Evolutionary conservation across 2,113 vertebrate genomes (phyloP).

Genomic region (Anoplopoma fimbria): DNA sequence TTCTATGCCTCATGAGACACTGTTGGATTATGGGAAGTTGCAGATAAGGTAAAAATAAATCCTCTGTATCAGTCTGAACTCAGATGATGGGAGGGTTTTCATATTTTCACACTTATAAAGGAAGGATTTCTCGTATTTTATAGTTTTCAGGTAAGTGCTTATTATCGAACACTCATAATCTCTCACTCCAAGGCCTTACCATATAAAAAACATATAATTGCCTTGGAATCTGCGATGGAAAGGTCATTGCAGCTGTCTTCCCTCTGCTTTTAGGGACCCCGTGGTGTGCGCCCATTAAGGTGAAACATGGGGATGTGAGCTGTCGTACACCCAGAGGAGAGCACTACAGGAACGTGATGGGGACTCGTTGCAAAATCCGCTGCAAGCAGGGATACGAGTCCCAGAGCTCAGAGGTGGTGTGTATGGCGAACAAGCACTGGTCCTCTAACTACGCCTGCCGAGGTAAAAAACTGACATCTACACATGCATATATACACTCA

Average conservation of each 20-base stretch:
- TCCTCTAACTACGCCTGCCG: slow-evolving; percentile 94
- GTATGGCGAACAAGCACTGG: slow-evolving; percentile 94
- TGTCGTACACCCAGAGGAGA: slow-evolving; percentile 91
- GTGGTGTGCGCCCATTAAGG: slow-evolving; percentile 95
- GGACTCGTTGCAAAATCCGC: slow-evolving; percentile 92
- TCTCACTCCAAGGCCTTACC: neutral
- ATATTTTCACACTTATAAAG: slow-evolving; percentile 26
- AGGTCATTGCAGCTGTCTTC: slow-evolving; percentile 23
- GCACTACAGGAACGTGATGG: slow-evolving; percentile 91
- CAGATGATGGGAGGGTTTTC: slow-evolving; percentile 58
- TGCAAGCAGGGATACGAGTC: slow-evolving; percentile 94
- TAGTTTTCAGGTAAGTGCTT: slow-evolving; percentile 63
- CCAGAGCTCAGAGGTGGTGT: slow-evolving; percentile 90
- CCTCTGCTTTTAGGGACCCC: slow-evolving; percentile 85
- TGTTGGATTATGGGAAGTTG: slow-evolving; percentile 47
- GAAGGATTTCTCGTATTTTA: slow-evolving; percentile 39
- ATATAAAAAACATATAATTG: neutral
- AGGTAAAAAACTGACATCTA: slow-evolving; percentile 84
- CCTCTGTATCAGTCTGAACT: slow-evolving; percentile 70
- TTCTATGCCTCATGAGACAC: slow-evolving; percentile 30
- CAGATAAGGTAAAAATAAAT: slow-evolving; percentile 73
- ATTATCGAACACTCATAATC: neutral
- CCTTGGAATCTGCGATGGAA: neutral
- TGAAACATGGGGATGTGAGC: slow-evolving; percentile 93
- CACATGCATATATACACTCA: neutral